Percentiles rank a stretch among this genome's conserved stretches.
Evolutionary conservation across 2,113 vertebrate species (phyloP).

Genomic region (Protobothrops mucrosquamatus): DNA sequence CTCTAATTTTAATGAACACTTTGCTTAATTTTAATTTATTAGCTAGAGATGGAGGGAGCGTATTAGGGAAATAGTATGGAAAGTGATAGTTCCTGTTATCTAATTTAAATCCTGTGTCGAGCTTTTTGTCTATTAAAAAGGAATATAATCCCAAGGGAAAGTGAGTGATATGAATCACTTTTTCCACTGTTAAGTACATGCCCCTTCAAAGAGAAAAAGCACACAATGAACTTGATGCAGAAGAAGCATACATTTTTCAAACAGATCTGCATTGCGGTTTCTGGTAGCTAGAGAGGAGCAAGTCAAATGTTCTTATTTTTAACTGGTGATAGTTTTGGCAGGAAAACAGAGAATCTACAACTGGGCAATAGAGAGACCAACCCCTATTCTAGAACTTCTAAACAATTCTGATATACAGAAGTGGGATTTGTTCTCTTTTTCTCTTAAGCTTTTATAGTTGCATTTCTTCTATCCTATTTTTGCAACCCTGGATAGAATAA

Average conservation of each 20-base stretch:
- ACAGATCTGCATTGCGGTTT: conserved; percentile 49
- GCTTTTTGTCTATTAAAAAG: conserved; percentile 35
- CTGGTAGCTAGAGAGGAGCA: conserved; percentile 27
- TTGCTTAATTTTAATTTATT: conserved; percentile 31
- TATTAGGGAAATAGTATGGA: conserved; percentile 14
- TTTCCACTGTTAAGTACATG: conserved; percentile 21
- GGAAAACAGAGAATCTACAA: not conserved
- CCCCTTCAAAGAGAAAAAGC: not conserved
- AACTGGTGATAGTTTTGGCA: conserved; percentile 19
- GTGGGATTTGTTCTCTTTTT: not conserved
- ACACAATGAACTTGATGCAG: conserved; percentile 20
- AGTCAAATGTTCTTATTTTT: conserved; percentile 14
- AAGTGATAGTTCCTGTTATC: conserved; percentile 16
- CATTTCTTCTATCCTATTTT: not conserved
- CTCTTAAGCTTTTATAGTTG: not conserved
- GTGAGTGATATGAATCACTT: conserved; percentile 15
- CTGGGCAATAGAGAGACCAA: not conserved
- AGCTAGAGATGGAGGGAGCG: conserved; percentile 11
- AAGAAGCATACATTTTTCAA: conserved; percentile 46
- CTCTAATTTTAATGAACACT: conserved; percentile 14
- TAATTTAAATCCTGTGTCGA: conserved; percentile 10
- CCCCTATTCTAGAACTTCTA: not conserved
- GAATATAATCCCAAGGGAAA: conserved; percentile 25
- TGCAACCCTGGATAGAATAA: not conserved
- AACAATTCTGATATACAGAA: not conserved